phyloP scores from a whole-genome alignment of 1,140 invertebrate species.

The Babylonia areolata region DNA sequence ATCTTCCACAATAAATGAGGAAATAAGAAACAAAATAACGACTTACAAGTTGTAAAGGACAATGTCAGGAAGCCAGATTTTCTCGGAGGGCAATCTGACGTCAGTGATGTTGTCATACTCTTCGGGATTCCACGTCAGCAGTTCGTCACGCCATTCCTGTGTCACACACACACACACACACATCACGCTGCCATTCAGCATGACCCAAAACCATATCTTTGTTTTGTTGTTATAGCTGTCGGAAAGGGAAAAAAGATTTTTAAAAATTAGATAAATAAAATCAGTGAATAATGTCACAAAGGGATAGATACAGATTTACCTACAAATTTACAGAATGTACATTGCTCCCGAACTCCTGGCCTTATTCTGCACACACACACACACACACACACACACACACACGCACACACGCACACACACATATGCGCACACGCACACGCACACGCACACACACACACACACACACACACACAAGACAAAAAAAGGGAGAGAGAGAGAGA shows the following conservation, averaged over 20 bases:
- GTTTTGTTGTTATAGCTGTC: too few species aligned
- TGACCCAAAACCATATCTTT: too few species aligned
- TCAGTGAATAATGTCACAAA: too few species aligned
- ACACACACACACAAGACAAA: not conserved
- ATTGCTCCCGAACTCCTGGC: too few species aligned
- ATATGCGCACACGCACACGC: constrained; percentile 4
- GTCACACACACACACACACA: constrained; percentile 47
- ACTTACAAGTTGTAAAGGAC: constrained; percentile 74
- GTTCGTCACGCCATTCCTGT: constrained; percentile 76
- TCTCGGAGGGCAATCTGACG: constrained; percentile 73
- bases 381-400: constrained; percentile 21
- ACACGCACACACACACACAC: not conserved
- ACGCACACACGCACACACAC: constrained; percentile 27
- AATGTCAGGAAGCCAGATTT: constrained; percentile 78
- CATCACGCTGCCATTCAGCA: too few species aligned
- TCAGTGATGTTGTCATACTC: constrained; percentile 75
- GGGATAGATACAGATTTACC: not conserved
- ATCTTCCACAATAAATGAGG: too few species aligned
- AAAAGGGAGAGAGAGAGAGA: not conserved
- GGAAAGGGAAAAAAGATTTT: not conserved
- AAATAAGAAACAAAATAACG: not conserved
- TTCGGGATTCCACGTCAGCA: constrained; percentile 74
- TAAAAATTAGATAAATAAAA: not conserved
- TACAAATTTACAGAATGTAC: not conserved
- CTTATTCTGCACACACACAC: too few species aligned